Evolutionary conservation across 2,888 invertebrate genomes (phyloP).

Genomic region (Junonia oenone): DNA sequence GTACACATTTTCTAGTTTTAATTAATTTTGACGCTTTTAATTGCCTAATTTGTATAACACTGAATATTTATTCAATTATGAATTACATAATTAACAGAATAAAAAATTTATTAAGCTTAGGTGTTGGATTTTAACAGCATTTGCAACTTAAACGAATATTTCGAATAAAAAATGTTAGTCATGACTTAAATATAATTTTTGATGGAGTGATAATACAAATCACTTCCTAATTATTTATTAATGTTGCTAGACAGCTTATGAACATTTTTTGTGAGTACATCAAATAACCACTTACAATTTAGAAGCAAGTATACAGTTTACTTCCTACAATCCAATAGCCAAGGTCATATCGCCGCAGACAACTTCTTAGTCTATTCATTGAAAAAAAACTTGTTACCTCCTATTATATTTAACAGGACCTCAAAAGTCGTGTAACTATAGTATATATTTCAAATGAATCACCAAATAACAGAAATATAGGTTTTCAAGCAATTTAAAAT

Average conservation of each 20-base stretch:
- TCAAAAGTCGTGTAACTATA: conserved; percentile 20
- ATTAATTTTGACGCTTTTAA: too few species aligned
- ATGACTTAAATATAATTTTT: conserved; percentile 1
- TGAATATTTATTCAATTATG: not conserved
- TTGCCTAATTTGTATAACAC: not conserved
- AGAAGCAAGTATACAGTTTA: conserved; percentile 76
- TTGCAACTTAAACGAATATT: not conserved
- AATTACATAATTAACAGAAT: not conserved
- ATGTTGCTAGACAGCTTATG: conserved; percentile 50
- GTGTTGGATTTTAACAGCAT: not conserved
- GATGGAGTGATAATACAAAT: conserved; percentile 19
- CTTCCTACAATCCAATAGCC: conserved; percentile 79
- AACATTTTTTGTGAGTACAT: conserved; percentile 74
- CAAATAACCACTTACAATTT: conserved; percentile 78
- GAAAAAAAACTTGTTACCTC: conserved; percentile 63
- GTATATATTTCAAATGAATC: not conserved
- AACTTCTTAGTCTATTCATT: conserved; percentile 71
- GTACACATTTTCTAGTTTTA: too few species aligned
- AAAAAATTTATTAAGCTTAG: not conserved
- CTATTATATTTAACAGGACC: conserved; percentile 40
- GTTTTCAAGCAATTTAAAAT: not conserved
- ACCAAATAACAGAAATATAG: not conserved
- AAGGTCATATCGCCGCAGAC: conserved; percentile 73
- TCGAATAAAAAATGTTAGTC: not conserved
- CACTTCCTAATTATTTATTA: conserved; percentile 37